Percentiles rank a stretch among this genome's conserved stretches.
Conservation (phyloP, 1,140 invertebrate genomes). For the Lepidostoma basale region DNA sequence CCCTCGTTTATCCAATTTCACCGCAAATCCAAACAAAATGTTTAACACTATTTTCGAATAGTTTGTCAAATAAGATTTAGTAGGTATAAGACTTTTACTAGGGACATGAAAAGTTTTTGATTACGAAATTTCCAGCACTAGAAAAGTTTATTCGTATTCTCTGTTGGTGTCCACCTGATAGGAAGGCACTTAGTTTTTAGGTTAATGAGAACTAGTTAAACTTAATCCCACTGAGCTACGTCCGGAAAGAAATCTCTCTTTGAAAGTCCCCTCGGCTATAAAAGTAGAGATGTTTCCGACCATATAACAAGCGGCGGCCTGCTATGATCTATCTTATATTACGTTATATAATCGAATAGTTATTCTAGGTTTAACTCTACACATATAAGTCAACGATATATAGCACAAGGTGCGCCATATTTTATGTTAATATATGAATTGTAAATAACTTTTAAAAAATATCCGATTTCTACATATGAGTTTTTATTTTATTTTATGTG, state of each 20-base stretch:
- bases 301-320: too few relatives aligned
- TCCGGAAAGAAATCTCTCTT: neutral
- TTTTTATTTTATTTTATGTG: too few relatives aligned
- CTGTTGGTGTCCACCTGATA: slow-evolving; percentile 6
- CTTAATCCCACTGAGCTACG: neutral
- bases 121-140: slow-evolving; percentile 19
- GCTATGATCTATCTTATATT: too few relatives aligned
- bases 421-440: too few relatives aligned
- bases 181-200: slow-evolving; percentile 8
- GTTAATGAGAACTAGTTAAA: slow-evolving; percentile 21
- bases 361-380: too few relatives aligned
- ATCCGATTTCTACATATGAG: too few relatives aligned
- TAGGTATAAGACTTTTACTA: neutral
- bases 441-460: too few relatives aligned
- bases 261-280: neutral
- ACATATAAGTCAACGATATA: too few relatives aligned
- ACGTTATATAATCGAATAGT: too few relatives aligned
- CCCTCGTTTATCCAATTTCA: slow-evolving; percentile 1
- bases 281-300: too few relatives aligned
- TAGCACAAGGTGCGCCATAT: too few relatives aligned
- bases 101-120: slow-evolving; percentile 18
- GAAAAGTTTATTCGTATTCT: slow-evolving; percentile 20
- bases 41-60: slow-evolving; percentile 14
- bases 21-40: neutral
- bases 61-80: slow-evolving; percentile 1